A percentile compares a stretch with the other conserved stretches of the same genome.
Evolutionary conservation across 2,113 vertebrate species (phyloP).

Genomic region (Brachypodius melanocephalos): DNA sequence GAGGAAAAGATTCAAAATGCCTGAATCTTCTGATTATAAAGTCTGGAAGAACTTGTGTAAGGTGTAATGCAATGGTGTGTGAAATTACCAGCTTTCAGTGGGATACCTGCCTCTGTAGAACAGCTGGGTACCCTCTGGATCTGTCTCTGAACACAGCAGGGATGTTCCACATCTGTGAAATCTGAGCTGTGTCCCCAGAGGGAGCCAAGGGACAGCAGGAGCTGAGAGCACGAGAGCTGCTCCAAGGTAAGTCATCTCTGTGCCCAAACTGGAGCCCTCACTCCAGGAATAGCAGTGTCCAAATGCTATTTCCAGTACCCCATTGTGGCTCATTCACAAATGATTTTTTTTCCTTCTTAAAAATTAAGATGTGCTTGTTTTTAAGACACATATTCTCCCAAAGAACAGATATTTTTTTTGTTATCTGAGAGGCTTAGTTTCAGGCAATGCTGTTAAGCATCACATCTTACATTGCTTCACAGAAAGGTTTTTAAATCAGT

Average conservation of each 20-base stretch:
- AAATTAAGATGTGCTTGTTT: background rate
- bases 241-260: background rate
- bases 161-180: background rate
- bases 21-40: background rate
- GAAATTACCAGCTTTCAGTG: background rate
- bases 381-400: background rate
- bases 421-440: background rate
- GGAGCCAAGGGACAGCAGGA: background rate
- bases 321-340: accelerated
- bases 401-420: background rate
- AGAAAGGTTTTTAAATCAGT: background rate
- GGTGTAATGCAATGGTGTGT: too few relatives aligned
- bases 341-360: background rate
- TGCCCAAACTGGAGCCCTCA: background rate
- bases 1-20: background rate
- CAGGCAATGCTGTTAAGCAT: background rate
- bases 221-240: background rate
- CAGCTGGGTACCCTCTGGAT: background rate
- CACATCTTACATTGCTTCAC: background rate
- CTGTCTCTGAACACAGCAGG: accelerated
- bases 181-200: accelerated
- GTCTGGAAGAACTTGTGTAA: background rate
- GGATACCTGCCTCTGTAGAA: background rate
- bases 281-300: background rate
- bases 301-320: background rate